These are phyloP conservation scores for Anabacerthia variegaticeps DNA, from an alignment of 2,797 vertebrate species.

Conservation along the genomic window DNA sequence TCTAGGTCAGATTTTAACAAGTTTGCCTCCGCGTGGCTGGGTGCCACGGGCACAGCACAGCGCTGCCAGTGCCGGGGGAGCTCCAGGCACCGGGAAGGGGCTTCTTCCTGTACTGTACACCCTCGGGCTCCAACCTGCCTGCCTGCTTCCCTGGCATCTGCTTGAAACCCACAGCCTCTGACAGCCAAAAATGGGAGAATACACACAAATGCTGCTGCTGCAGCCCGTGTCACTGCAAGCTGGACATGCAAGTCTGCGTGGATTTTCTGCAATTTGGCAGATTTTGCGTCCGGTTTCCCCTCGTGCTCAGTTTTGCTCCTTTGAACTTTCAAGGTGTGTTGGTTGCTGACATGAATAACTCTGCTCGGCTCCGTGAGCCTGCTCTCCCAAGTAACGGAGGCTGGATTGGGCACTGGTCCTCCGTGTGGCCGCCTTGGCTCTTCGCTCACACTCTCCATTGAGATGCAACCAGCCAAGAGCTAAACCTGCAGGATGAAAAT, in stretches of 20 bases:
- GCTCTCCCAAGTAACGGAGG: not conserved
- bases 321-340: not conserved
- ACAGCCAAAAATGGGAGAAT: not conserved
- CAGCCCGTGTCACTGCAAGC: not conserved
- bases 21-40: not conserved
- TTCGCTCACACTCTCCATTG: not conserved
- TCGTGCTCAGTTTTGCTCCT: not conserved
- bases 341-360: not conserved
- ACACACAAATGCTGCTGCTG: not conserved
- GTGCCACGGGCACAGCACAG: not conserved
- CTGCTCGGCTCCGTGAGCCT: not conserved
- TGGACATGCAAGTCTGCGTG: not conserved
- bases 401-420: not conserved
- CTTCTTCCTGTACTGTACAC: not conserved
- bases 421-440: not conserved
- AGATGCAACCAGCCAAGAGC: not conserved
- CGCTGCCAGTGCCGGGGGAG: not conserved
- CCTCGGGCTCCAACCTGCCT: not conserved
- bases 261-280: not conserved
- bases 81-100: not conserved
- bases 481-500: not conserved
- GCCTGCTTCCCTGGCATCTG: not conserved
- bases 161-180: not conserved
- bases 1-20: slow-evolving; percentile 46
- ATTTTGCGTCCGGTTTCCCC: not conserved